Base-by-base conservation (phyloP, 2,113 vertebrate genomes). In the Syngnathus typhle region DNA sequence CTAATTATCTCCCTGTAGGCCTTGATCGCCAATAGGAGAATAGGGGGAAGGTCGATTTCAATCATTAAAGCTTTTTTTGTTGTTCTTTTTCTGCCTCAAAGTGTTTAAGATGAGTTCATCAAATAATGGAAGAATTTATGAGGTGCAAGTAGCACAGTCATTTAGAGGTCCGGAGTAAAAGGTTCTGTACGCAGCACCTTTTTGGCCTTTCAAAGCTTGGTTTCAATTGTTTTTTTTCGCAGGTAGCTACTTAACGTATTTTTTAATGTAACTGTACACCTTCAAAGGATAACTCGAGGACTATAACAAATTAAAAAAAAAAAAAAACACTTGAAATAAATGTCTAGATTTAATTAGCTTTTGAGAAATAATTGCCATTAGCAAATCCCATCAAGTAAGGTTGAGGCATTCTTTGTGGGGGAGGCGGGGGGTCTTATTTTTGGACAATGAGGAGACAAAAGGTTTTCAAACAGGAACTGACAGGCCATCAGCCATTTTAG, bases 291-390 rank as follows among this genome's bases (percentile, higher is more conserved):
- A 76, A 84, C 69, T 69, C 46, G 9, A 65, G 65, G 73, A 67
- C 23, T 55, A 9, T 52, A 21, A 52, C 19, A n/a, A 6, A 32
- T 32, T 32, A 32, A 32, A 32, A 7, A 16, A 3, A 7, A 63
- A 49, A 54, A 51, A 47, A 69, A 71, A 58, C 60, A 78, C 59
- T 59, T 75, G 62, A 65, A 76, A 71, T 32, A 84, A 81, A 85
- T 80, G 80, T 82, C 84, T 71, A 68, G 79, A 90, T 90, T 92
- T 91, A 92, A 91, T 92, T 92, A 91, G 88, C 82, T 88, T 87
- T 88, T 88, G 83, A 86, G 83, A 91, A 90, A 91, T 90, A 88
- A 91, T 88, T 91, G 87, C 89, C 84, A 91, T 90, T 89, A 90
- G 85, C 86, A 74, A 86, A 87, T 84, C 84, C 76, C 70, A 64